Percentiles rank a stretch among this genome's conserved stretches.
These are phyloP conservation scores for Mallotus villosus DNA, from an alignment of 2,797 vertebrate genomes.

Conservation along the genomic window DNA sequence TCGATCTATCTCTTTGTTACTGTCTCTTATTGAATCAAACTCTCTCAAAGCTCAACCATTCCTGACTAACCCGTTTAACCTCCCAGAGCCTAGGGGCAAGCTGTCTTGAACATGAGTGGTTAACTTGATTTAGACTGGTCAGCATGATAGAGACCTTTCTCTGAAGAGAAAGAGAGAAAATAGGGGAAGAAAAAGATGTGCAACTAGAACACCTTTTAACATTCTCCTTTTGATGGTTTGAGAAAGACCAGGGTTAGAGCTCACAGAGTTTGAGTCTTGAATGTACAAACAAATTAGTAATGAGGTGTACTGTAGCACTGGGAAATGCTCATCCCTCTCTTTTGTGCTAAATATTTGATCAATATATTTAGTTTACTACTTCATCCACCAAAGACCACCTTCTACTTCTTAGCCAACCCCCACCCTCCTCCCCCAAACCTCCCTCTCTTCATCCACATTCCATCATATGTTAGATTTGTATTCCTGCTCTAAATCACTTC, in stretches of 20 bases:
- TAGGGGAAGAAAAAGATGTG: background rate
- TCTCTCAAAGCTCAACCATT: constrained; percentile 1
- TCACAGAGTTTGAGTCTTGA: too few species aligned
- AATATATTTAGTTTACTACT: background rate
- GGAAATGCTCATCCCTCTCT: too few species aligned
- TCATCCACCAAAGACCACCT: background rate
- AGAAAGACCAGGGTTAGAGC: constrained; percentile 1
- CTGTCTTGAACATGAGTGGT: background rate
- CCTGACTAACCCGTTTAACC: constrained; percentile 10
- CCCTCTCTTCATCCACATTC: background rate
- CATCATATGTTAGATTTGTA: constrained; percentile 63
- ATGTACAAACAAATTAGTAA: too few species aligned
- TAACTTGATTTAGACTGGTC: background rate
- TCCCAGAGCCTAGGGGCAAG: background rate
- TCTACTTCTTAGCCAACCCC: background rate
- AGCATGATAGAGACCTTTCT: background rate
- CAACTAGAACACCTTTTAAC: background rate
- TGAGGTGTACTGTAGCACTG: too few species aligned
- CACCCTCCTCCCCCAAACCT: too few species aligned
- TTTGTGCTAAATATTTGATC: too few species aligned
- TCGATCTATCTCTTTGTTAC: constrained; percentile 7
- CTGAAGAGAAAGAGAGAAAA: background rate
- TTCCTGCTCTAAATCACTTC: constrained; percentile 71
- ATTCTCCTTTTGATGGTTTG: background rate
- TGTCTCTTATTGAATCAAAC: constrained; percentile 7